Evolutionary conservation across 2,113 vertebrate species (phyloP).

Genomic region (Odontophorus gujanensis): DNA sequence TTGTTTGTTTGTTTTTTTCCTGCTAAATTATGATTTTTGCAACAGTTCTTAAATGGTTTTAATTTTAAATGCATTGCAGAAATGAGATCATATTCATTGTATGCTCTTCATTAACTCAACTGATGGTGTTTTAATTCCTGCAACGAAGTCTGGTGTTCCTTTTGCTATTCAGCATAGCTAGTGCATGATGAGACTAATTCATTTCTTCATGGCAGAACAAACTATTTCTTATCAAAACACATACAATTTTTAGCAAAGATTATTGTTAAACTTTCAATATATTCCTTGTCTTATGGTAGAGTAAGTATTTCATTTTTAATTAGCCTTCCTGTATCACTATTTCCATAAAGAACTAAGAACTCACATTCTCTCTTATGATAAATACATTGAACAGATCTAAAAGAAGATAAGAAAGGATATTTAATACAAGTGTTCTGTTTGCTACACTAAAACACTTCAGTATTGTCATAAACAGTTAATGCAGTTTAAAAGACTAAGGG

Average conservation of each 20-base stretch:
- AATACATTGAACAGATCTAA: background rate
- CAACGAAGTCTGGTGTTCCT: conserved; percentile 60
- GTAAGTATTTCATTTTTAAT: conserved; percentile 61
- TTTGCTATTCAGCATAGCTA: conserved; percentile 72
- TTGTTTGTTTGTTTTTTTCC: conserved; percentile 8
- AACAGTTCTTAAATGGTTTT: conserved; percentile 64
- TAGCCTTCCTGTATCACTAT: conserved; percentile 49
- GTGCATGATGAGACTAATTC: conserved; percentile 77
- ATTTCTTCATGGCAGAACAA: conserved; percentile 69
- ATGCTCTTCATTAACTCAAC: conserved; percentile 76
- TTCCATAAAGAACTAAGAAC: conserved; percentile 38
- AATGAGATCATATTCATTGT: conserved; percentile 66
- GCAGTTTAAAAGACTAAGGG: background rate
- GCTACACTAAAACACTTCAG: background rate
- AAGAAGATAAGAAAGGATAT: background rate
- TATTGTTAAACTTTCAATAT: conserved; percentile 16
- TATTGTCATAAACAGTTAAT: background rate
- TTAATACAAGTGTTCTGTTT: background rate
- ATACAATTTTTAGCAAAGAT: conserved; percentile 59
- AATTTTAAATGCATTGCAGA: conserved; percentile 66
- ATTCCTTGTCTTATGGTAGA: conserved; percentile 25
- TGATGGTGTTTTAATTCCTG: conserved; percentile 80
- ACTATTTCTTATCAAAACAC: conserved; percentile 64
- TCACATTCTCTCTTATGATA: background rate
- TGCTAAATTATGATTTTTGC: conserved; percentile 69